phyloP scores from a whole-genome alignment of 2,797 vertebrate genomes.

The Carapus acus region DNA sequence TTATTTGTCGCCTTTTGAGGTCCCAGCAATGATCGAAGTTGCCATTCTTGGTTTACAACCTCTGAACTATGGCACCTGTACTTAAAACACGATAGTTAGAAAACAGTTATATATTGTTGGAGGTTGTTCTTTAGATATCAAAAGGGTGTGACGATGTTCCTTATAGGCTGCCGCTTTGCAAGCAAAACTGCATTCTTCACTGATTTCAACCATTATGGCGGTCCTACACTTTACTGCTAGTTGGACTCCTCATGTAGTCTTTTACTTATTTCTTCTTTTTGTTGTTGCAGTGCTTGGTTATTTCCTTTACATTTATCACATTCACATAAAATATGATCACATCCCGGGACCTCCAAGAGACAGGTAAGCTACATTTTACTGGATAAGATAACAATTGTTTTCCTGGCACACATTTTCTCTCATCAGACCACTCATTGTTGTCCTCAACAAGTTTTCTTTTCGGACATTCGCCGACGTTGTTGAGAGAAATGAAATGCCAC shows the following conservation, averaged over 20 bases:
- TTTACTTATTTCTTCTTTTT: constrained; percentile 29
- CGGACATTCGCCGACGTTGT: constrained; percentile 40
- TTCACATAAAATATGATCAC: constrained; percentile 81
- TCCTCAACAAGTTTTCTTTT: constrained; percentile 55
- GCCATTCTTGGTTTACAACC: constrained; percentile 69
- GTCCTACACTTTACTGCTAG: neutral
- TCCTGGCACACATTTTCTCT: neutral
- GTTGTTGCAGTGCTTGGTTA: constrained; percentile 63
- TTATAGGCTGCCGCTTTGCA: accelerated
- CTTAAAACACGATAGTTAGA: accelerated
- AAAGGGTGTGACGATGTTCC: too few relatives aligned
- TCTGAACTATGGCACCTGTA: constrained; percentile 66
- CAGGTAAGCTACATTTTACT: constrained; percentile 61
- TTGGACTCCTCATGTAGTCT: constrained; percentile 1
- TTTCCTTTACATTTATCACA: constrained; percentile 72
- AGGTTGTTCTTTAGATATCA: too few relatives aligned
- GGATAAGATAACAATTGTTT: neutral
- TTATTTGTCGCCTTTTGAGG: constrained; percentile 1
- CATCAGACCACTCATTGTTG: neutral
- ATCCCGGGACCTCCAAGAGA: constrained; percentile 83
- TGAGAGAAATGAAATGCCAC: constrained; percentile 2
- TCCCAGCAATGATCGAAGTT: constrained; percentile 70
- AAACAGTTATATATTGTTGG: accelerated
- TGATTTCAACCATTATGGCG: constrained; percentile 40
- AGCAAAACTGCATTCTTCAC: too few relatives aligned